phyloP scores from a whole-genome alignment of 2,888 invertebrate genomes.

The Drosophila yooni region DNA sequence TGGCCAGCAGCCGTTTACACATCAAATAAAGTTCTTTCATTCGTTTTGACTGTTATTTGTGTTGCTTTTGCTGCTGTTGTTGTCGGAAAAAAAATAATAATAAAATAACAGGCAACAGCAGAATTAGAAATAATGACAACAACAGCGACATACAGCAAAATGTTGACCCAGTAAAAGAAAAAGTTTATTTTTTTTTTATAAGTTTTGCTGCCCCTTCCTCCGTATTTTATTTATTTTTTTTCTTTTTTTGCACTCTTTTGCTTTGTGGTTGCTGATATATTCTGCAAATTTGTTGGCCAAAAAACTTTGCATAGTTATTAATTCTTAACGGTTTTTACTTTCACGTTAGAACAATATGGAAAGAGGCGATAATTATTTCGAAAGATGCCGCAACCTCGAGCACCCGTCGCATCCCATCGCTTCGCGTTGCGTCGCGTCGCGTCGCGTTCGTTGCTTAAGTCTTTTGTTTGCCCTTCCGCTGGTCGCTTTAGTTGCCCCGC shows the following conservation, averaged over 20 bases:
- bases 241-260: constrained; percentile 27
- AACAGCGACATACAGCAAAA: constrained; percentile 40
- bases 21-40: constrained; percentile 44
- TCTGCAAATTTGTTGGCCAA: constrained; percentile 55
- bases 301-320: constrained; percentile 65
- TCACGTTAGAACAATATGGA: constrained; percentile 81
- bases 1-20: constrained; percentile 21
- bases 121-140: constrained; percentile 44
- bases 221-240: background rate
- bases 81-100: constrained; percentile 18
- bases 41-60: constrained; percentile 53
- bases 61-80: constrained; percentile 27
- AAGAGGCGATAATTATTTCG: constrained; percentile 76
- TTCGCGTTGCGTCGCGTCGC: background rate
- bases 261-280: constrained; percentile 18
- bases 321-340: constrained; percentile 81
- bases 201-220: constrained; percentile 35
- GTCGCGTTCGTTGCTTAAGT: constrained; percentile 58
- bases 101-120: constrained; percentile 35
- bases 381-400: constrained; percentile 59
- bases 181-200: constrained; percentile 76
- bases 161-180: constrained; percentile 77
- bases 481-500: constrained; percentile 19
- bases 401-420: constrained; percentile 29
- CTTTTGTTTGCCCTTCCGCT: constrained; percentile 69